Percentiles rank a stretch among this genome's conserved stretches.
Evolutionary conservation across 2,888 invertebrate species (phyloP).

Genomic region (Koerneria pararmatus): DNA sequence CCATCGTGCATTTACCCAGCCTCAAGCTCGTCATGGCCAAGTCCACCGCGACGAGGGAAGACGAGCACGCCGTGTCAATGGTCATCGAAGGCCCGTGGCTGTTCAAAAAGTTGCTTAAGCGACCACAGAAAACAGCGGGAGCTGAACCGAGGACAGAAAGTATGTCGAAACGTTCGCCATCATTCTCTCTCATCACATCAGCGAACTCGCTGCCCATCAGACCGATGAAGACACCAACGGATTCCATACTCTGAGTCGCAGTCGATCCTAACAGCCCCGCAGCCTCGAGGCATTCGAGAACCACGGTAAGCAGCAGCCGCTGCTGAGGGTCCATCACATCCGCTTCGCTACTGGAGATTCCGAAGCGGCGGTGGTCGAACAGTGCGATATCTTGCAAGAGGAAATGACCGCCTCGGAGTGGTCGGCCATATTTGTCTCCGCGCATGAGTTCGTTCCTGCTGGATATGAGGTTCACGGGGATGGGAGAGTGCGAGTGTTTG

Average conservation of each 20-base stretch:
- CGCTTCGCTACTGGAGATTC: constrained; percentile 50
- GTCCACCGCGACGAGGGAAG: constrained; percentile 85
- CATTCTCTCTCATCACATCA: constrained; percentile 34
- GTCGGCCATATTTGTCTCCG: constrained; percentile 35
- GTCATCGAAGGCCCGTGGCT: constrained; percentile 75
- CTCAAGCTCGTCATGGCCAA: constrained; percentile 70
- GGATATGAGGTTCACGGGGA: constrained; percentile 45
- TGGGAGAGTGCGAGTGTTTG: constrained; percentile 36
- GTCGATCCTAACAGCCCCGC: constrained; percentile 27
- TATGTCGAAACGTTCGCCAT: constrained; percentile 32
- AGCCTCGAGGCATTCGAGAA: constrained; percentile 51
- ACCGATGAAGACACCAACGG: constrained; percentile 50
- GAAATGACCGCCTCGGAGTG: constrained; percentile 53
- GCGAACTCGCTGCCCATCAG: constrained; percentile 55
- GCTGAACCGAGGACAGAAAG: constrained; percentile 45
- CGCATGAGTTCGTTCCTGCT: constrained; percentile 40
- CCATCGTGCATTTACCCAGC: constrained; percentile 82
- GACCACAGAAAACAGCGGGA: constrained; percentile 44
- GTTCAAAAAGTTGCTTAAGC: constrained; percentile 45
- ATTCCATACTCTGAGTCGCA: constrained; percentile 27
- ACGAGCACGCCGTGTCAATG: constrained; percentile 93
- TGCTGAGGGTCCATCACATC: constrained; percentile 56
- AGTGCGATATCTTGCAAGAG: constrained; percentile 32
- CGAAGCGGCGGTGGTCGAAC: constrained; percentile 54
- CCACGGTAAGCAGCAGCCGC: constrained; percentile 39